Evolutionary conservation across 1,140 invertebrate genomes (phyloP), one percentile per base, ranked within the genome.

Genomic region (Drepana arcuata): DNA sequence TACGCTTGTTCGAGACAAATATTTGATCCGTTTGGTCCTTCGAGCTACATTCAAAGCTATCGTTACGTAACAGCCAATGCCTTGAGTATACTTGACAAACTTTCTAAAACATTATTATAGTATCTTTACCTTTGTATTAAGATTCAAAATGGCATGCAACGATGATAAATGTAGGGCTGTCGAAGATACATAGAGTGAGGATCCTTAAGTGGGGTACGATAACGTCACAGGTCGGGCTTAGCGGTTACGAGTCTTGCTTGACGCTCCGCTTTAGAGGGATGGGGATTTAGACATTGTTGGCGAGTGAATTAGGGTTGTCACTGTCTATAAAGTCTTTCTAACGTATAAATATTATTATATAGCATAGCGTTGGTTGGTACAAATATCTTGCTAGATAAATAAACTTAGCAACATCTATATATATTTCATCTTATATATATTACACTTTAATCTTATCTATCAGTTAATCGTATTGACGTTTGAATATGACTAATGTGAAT

Each of bases 231-330:
- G 61, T 65, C 48, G 44, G 40, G 66, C 67, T 67, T 71, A 73
- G 72, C 65, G 71, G 71, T 72, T 68, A 70, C 68, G 58, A 58
- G 67, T 73, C 53, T 48, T 67, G 69, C 69, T 75, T 68, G 68
- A 68, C 66, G 68, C 64, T 65, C 38, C 57, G 71, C 58, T 66
- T 52, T 48, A 50, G 52, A 51, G 43, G 57, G 60, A 67, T 67
- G 62, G 66, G 66, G 59, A 57, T 68, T 67, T 65, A 42, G 44
- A 48, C 49, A 50, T 48, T 59, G 57, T 69, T 61, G 58, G 52
- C 46, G 49, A 14, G 36, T 29, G 23, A 42, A n/a, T 7, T 63
- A 74, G 67, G 70, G 70, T 48, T 74, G 57, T 7, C 11, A 15
- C 25, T 13, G 14, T 24, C 7, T 16, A 27, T 35, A 32, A 41